A percentile compares a stretch with the other conserved stretches of the same genome.
phyloP scores from a whole-genome alignment of 2,888 invertebrate species.

The Polydrusus pterygomalis region DNA sequence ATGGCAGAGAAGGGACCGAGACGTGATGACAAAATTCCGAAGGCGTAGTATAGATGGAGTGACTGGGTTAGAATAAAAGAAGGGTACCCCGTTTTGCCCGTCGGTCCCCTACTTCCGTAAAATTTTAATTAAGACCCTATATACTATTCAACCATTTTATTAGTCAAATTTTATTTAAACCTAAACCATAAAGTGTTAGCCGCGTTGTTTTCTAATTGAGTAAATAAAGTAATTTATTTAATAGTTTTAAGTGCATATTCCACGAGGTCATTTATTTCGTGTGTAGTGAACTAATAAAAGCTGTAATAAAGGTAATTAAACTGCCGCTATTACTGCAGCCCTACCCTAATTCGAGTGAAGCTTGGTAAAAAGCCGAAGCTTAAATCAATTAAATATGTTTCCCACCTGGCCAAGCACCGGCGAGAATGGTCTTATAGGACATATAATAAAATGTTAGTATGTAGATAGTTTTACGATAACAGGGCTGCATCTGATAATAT shows the following conservation, averaged over 20 bases:
- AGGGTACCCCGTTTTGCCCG: too few relatives aligned
- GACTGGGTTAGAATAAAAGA: too few relatives aligned
- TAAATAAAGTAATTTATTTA: slow-evolving; percentile 51
- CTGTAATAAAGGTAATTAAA: slow-evolving; percentile 53
- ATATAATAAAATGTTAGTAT: slow-evolving; percentile 64
- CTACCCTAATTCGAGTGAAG: slow-evolving; percentile 37
- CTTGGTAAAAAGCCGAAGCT: slow-evolving; percentile 47
- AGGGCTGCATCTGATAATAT: slow-evolving; percentile 63
- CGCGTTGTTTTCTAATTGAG: slow-evolving; percentile 36
- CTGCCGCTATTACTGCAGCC: slow-evolving; percentile 41
- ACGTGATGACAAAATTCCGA: too few relatives aligned
- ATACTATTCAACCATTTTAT: too few relatives aligned
- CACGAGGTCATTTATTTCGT: slow-evolving; percentile 37
- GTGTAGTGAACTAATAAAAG: slow-evolving; percentile 47
- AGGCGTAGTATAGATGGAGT: too few relatives aligned
- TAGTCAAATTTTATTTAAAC: not conserved
- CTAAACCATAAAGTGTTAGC: not conserved
- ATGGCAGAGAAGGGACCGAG: too few relatives aligned
- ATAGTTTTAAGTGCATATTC: slow-evolving; percentile 36
- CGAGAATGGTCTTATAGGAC: slow-evolving; percentile 51
- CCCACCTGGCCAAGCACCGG: slow-evolving; percentile 59
- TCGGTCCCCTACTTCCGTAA: too few relatives aligned
- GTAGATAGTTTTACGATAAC: slow-evolving; percentile 61
- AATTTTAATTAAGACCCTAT: too few relatives aligned
- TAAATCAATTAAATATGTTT: slow-evolving; percentile 63